phyloP scores from a whole-genome alignment of 37 sponge, comb jelly and placozoan species.

The Beroe ovata region DNA sequence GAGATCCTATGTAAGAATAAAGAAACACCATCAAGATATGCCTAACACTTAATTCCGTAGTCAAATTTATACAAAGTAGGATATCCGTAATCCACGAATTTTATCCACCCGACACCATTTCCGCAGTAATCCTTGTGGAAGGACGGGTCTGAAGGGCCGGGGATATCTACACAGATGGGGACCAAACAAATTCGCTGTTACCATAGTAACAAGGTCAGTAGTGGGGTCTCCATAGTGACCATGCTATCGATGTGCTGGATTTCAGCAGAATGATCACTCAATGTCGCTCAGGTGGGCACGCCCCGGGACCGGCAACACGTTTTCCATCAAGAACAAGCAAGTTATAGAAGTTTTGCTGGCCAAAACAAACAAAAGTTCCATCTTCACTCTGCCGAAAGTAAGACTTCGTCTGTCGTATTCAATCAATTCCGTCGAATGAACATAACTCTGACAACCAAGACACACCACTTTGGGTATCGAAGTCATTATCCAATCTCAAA shows the following conservation, averaged over 20 bases:
- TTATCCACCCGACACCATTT: no score
- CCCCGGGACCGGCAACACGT: constrained; percentile 19
- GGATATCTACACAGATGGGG: constrained; percentile 3
- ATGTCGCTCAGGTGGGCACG: constrained; percentile 37
- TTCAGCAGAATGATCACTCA: background rate
- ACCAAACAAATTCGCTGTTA: constrained; percentile 39
- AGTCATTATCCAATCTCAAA: no score
- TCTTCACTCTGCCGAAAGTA: constrained; percentile 15
- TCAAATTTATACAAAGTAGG: no score
- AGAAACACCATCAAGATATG: no score
- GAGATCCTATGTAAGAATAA: constrained; percentile 28
- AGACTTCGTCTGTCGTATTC: no score
- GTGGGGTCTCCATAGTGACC: no score
- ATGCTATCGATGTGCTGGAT: no score
- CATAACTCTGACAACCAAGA: background rate
- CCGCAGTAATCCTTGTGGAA: constrained; percentile 18
- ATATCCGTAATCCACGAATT: no score
- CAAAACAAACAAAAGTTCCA: background rate
- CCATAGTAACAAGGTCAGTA: constrained; percentile 5
- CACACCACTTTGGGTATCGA: background rate
- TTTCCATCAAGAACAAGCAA: constrained; percentile 21
- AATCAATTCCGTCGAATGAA: no score
- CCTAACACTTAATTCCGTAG: no score
- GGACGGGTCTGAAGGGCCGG: constrained; percentile 36
- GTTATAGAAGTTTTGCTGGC: constrained; percentile 25